These are phyloP conservation scores for Danaus plexippus DNA, from an alignment of 1,140 invertebrate genomes.

Conservation along the genomic window DNA sequence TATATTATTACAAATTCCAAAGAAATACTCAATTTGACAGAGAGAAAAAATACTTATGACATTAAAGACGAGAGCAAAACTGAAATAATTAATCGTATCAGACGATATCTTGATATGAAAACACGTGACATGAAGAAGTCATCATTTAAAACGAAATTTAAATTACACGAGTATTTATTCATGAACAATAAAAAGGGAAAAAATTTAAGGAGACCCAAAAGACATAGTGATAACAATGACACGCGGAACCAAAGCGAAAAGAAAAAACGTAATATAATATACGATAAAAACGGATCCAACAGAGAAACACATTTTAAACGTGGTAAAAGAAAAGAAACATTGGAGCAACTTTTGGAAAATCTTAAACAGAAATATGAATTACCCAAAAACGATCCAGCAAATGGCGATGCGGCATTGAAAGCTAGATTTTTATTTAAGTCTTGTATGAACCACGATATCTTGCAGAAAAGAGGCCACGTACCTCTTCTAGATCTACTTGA, in stretches of 20 bases:
- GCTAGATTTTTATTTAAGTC: constrained; percentile 87
- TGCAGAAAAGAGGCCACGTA: constrained; percentile 78
- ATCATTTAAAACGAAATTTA: constrained; percentile 25
- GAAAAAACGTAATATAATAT: background rate
- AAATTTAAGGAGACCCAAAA: constrained; percentile 1
- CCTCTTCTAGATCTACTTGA: constrained; percentile 82
- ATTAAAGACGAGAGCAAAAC: constrained; percentile 25
- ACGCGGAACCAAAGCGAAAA: background rate
- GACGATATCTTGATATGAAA: constrained; percentile 46
- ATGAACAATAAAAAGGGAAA: constrained; percentile 19
- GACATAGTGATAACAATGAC: background rate
- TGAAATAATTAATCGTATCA: constrained; percentile 48
- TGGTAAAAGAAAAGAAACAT: constrained; percentile 23
- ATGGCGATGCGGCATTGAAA: constrained; percentile 77
- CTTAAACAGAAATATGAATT: constrained; percentile 14
- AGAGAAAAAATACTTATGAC: constrained; percentile 18
- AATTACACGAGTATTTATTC: constrained; percentile 23
- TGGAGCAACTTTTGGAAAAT: constrained; percentile 19
- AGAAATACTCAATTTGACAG: constrained; percentile 25
- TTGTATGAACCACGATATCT: constrained; percentile 85
- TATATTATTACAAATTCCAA: constrained; percentile 20
- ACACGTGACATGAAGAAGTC: constrained; percentile 28
- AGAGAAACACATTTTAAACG: constrained; percentile 11
- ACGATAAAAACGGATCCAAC: background rate
- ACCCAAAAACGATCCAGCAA: constrained; percentile 29